Evolutionary conservation across 2,888 invertebrate genomes (phyloP), one percentile per base, ranked within the genome.

Genomic region (Iselma pallidipennis): DNA sequence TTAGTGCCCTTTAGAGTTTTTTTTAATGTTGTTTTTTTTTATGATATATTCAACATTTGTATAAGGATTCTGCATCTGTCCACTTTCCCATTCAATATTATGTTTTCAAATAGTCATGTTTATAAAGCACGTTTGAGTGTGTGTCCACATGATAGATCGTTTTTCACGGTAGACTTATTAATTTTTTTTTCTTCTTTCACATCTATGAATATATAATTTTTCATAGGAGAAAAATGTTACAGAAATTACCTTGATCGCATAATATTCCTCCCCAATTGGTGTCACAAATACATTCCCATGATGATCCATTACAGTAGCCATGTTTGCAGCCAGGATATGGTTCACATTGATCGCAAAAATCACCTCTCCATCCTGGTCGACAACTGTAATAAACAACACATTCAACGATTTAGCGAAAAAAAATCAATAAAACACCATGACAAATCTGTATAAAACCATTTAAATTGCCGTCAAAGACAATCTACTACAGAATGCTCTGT

Each of bases 221-320:
- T 16, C 5, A 12, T 55, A 49, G 2, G 19, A 10, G 53, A 61
- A 21, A 59, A 19, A 29, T n/a, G n/a, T n/a, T n/a, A n/a, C n/a
- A n/a, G n/a, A 21, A 63, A 73, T 77, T 82, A 90, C 90, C 91
- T 89, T 96, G 96, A 84, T 98, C 97, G 84, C 98, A 98, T 73
- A 96, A 90, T 71, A 97, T 94, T 70, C 98, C 98, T 73, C 97
- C 98, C 98, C 98, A 98, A 81, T 98, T 98, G 75, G 96, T 96
- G 81, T 96, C 91, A 83, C 98, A 98, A 76, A 94, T 94, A 85
- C 98, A 98, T 81, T 96, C 92, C 94, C 95, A 97, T 51, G 95
- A 94, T 69, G 91, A 91, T 67, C 94, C 91, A 79, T 92, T 91
- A 86, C 98, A 98, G 81, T 93, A 94, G 68, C 98, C 98, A 82